Percentiles rank a stretch among this genome's conserved stretches.
These are phyloP conservation scores for Herpailurus yagouaroundi DNA, from an alignment of 2,113 vertebrate species.

Conservation along the genomic window DNA sequence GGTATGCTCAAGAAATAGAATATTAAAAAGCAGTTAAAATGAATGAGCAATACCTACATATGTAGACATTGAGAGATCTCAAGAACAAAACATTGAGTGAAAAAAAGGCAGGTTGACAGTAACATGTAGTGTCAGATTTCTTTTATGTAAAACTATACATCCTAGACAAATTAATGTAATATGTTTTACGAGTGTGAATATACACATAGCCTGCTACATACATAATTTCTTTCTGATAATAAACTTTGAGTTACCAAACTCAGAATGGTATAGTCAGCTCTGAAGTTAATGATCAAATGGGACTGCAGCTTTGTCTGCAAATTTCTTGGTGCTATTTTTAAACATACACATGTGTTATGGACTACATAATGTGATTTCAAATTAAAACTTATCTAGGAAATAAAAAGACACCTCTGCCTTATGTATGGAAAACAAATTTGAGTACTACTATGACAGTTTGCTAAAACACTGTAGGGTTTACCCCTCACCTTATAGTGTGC, in stretches of 20 bases:
- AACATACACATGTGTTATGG: neutral
- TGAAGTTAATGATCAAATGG: neutral
- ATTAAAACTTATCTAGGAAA: neutral
- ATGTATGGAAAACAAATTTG: neutral
- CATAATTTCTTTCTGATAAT: neutral
- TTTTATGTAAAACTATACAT: neutral
- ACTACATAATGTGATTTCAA: neutral
- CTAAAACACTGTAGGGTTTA: neutral
- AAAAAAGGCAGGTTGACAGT: neutral
- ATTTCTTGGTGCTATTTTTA: neutral
- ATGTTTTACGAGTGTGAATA: neutral
- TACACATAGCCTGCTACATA: neutral
- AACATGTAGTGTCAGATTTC: neutral
- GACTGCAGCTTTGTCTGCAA: neutral
- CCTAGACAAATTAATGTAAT: neutral
- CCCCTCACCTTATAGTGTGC: neutral
- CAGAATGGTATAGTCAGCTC: neutral
- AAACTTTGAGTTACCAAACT: neutral
- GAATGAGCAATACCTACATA: neutral
- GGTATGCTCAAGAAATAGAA: neutral
- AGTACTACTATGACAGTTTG: neutral
- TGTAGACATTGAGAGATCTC: neutral
- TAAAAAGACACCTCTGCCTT: neutral
- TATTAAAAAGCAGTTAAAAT: neutral
- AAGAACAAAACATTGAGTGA: neutral